Evolutionary conservation across 2,797 vertebrate genomes (phyloP).

Genomic region (Limnodromus scolopaceus): DNA sequence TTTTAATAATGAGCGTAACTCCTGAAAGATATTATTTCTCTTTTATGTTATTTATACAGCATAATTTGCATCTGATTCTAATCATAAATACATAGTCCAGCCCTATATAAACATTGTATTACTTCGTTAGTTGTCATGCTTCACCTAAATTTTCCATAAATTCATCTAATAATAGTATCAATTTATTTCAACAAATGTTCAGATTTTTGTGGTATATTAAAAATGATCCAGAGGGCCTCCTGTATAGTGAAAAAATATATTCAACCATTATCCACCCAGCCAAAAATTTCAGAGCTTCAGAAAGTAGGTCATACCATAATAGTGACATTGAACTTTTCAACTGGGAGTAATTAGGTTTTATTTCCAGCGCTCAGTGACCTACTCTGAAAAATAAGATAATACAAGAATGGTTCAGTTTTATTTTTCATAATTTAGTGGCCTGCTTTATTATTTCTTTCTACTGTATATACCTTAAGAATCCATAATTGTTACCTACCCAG

Average conservation of each 20-base stretch:
- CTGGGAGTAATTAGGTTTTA: slow-evolving; percentile 83
- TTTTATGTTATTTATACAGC: slow-evolving; percentile 16
- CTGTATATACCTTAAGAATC: slow-evolving; percentile 44
- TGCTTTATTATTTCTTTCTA: slow-evolving; percentile 26
- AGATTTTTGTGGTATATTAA: slow-evolving; percentile 2
- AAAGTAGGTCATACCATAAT: slow-evolving; percentile 86
- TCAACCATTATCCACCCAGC: background rate
- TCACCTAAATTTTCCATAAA: slow-evolving; percentile 33
- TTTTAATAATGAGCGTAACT: slow-evolving; percentile 57
- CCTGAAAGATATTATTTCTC: slow-evolving; percentile 33
- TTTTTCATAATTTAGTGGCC: slow-evolving; percentile 41
- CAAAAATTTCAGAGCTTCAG: slow-evolving; percentile 60
- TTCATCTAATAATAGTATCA: slow-evolving; percentile 7
- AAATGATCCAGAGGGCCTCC: background rate
- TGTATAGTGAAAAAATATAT: slow-evolving; percentile 26
- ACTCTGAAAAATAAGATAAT: slow-evolving; percentile 63
- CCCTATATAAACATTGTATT: background rate
- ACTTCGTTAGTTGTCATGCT: background rate
- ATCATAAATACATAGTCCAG: background rate
- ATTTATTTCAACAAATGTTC: slow-evolving; percentile 44
- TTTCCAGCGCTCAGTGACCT: slow-evolving; percentile 79
- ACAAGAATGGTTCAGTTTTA: slow-evolving; percentile 20
- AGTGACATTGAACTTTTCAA: slow-evolving; percentile 89
- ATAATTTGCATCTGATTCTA: slow-evolving; percentile 43
- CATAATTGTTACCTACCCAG: slow-evolving; percentile 40